These are phyloP conservation scores for Phoeniculus purpureus DNA, from an alignment of 2,797 vertebrate species.

Conservation along the genomic window DNA sequence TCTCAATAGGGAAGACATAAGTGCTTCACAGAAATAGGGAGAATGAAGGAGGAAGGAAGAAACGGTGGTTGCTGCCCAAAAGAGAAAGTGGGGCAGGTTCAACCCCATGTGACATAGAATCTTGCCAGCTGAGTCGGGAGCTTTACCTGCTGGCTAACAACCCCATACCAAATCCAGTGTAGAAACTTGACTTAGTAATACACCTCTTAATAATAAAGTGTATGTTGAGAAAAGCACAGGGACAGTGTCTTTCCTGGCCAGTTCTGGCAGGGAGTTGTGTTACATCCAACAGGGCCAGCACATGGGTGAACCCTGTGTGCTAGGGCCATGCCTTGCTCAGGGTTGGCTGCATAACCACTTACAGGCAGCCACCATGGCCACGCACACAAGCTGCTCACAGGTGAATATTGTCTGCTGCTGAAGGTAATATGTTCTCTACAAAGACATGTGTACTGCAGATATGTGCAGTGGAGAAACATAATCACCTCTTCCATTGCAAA, in stretches of 20 bases:
- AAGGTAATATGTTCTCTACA: neutral
- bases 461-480: neutral
- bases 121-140: neutral
- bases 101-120: neutral
- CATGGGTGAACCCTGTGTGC: neutral
- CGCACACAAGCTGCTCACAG: too few species aligned
- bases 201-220: neutral
- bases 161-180: neutral
- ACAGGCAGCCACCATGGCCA: neutral
- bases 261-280: neutral
- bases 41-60: neutral
- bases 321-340: neutral
- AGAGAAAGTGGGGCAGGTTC: neutral
- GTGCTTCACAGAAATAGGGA: neutral
- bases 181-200: neutral
- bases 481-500: neutral
- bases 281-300: neutral
- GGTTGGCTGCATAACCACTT: rapidly evolving
- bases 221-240: neutral
- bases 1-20: neutral
- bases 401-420: neutral
- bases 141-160: neutral
- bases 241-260: rapidly evolving
- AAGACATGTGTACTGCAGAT: neutral
- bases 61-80: neutral